Evolutionary conservation across 2,888 invertebrate species (phyloP).

Genomic region (Cheilosia vernalis): DNA sequence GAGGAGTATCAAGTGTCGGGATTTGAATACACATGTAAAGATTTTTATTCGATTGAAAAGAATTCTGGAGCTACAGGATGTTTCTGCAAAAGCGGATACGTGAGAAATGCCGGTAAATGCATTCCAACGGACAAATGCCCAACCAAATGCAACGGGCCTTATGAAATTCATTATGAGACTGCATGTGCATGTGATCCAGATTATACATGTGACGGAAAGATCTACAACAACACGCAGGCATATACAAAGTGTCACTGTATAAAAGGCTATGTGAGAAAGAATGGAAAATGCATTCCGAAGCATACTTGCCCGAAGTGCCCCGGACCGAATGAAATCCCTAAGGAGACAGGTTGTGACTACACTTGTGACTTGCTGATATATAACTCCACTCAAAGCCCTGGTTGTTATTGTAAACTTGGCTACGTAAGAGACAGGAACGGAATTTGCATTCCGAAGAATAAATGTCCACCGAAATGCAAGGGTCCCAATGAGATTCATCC

Average conservation of each 20-base stretch:
- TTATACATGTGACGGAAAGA: neutral
- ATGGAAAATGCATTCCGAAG: neutral
- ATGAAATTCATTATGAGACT: neutral
- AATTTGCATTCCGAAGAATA: neutral
- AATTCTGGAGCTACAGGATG: neutral
- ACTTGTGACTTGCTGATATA: neutral
- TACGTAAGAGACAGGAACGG: neutral
- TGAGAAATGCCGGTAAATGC: neutral
- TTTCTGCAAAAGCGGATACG: slow-evolving; percentile 5
- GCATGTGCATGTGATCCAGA: neutral
- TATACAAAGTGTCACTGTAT: neutral
- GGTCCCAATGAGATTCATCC: neutral
- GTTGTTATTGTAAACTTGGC: neutral
- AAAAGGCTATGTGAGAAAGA: neutral
- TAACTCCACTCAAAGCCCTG: too few species aligned
- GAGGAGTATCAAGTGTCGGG: neutral
- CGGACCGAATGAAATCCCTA: neutral
- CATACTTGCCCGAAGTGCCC: neutral
- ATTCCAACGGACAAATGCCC: neutral
- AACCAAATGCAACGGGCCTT: neutral
- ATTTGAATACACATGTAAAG: slow-evolving; percentile 1
- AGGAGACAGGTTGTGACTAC: neutral
- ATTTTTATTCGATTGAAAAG: too few species aligned
- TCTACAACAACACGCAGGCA: neutral
- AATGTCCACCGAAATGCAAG: neutral